These are phyloP conservation scores for Laodelphax striatellus DNA, from an alignment of 1,140 invertebrate species.

Conservation along the genomic window DNA sequence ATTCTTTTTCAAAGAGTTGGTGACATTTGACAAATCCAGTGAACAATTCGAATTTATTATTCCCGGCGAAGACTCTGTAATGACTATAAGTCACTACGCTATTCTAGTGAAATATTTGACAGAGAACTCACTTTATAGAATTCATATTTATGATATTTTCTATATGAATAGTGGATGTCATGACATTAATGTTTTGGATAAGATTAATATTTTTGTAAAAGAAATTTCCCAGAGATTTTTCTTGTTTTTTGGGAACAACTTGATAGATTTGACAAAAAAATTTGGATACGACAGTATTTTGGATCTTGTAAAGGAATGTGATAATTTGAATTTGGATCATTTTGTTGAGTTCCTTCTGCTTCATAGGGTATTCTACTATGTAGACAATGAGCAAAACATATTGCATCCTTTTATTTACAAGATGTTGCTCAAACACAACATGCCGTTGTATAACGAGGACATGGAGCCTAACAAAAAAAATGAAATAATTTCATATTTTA, in stretches of 20 bases:
- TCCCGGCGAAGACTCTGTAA: not conserved
- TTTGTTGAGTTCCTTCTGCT: not conserved
- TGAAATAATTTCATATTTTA: not conserved
- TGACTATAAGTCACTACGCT: not conserved
- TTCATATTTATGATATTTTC: not conserved
- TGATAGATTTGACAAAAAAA: not conserved
- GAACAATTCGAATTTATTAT: not conserved
- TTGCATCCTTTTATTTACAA: not conserved
- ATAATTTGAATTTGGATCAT: not conserved
- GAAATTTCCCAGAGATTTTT: not conserved
- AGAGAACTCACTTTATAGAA: not conserved
- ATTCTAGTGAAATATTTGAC: not conserved
- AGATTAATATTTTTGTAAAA: not conserved
- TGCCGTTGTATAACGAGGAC: not conserved
- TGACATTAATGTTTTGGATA: not conserved
- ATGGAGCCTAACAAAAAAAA: not conserved
- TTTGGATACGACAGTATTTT: not conserved
- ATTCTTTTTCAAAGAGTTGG: no score
- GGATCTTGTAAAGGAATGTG: not conserved
- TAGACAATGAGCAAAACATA: not conserved
- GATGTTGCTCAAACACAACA: not conserved
- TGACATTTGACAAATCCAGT: no score
- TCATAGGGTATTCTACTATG: not conserved
- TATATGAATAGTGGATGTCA: not conserved
- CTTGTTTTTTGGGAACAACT: not conserved